Evolutionary conservation across 2,797 vertebrate genomes (phyloP), one percentile per base, ranked within the genome.

Genomic region (Lepilemur septentrionalis): DNA sequence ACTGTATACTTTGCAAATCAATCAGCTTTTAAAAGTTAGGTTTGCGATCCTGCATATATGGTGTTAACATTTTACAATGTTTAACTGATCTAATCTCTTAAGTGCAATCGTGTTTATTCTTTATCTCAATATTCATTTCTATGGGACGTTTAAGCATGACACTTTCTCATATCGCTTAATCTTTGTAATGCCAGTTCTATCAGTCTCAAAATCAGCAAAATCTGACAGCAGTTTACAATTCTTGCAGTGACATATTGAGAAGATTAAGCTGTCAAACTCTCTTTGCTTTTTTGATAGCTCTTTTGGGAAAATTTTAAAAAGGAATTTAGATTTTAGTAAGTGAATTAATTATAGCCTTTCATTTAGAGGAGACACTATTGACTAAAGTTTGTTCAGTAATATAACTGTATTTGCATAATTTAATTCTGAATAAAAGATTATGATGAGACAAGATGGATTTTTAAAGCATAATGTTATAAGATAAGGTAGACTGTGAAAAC

Each of bases 311-410:
- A 38, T 69, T 43, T 91, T 80, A 63, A 63, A 82, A 72, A 80
- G n/a, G 35, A 94, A 20, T 88, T 88, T 72, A 50, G 5, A 20
- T 70, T 41, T 59, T 92, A 95, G 70, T 70, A 73, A 88, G 0
- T 6, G 43, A 97, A 84, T 92, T 97, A 94, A 98, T 97, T 84
- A 61, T 46, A 88, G 25, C 72, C 94, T 72, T 73, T 72, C 46
- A 84, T 12, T 67, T 72, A 92, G 94, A 95, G 25, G 20, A 57
- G 5, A 12, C 28, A 55, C 17, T 85, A 78, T 78, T 89, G 89
- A 94, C 35, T 82, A 69, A 76, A 81, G 38, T 93, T 93, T 95
- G 73, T 78, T 95, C 73, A 55, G 48, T 59, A 84, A 88, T 61
- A 70, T 59, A 76, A 76, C 22, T 38, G 2, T 18, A 83, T 67